Evolutionary conservation across 2,888 invertebrate species (phyloP), one percentile per base, ranked within the genome.

Genomic region (Flabesymbios commensalis): DNA sequence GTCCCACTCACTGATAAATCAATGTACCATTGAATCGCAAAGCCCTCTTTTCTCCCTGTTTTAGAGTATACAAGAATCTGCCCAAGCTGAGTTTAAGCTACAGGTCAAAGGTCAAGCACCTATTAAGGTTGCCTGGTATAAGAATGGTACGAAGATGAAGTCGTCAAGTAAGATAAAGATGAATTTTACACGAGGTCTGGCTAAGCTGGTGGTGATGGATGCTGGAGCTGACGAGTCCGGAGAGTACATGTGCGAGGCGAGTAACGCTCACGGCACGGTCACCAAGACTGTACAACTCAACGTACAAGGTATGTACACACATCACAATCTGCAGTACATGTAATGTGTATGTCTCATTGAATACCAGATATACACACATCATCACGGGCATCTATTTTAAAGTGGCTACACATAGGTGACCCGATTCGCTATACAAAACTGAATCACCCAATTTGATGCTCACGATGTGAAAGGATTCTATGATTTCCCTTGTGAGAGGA

Each of bases 201-300:
- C 70, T 24, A 70, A 64, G 65, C 84, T 96, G 10, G 89, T 88
- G 64, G 91, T 96, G 70, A 88, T 88, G 68, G 89, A 90, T 47
- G 88, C 89, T 57, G 87, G 87, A n/a, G 83, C 85, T 47, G 90
- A 91, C 76, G 89, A 90, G 78, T 86, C 89, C 3, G 93, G 93
- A 43, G 88, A 88, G 53, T 95, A 94, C 83, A 90, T 88, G 76
- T 89, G 94, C 45, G 89, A 93, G 29, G 73, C 78, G 1, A 75
- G 75, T 62, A 81, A 81, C 63, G 66, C 72, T 29, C 70, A 72
- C 69, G 81, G 81, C 7, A 71, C 70, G 29, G 76, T 75, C 26
- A 68, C 70, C 3, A 70, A 72, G 14, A 68, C 68, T 10, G 76
- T 76, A 39, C 72, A 72, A 51, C 69, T 81, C 10, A 71, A 63